phyloP scores from a whole-genome alignment of 2,113 vertebrate genomes.

The Gasterosteus nipponicus region DNA sequence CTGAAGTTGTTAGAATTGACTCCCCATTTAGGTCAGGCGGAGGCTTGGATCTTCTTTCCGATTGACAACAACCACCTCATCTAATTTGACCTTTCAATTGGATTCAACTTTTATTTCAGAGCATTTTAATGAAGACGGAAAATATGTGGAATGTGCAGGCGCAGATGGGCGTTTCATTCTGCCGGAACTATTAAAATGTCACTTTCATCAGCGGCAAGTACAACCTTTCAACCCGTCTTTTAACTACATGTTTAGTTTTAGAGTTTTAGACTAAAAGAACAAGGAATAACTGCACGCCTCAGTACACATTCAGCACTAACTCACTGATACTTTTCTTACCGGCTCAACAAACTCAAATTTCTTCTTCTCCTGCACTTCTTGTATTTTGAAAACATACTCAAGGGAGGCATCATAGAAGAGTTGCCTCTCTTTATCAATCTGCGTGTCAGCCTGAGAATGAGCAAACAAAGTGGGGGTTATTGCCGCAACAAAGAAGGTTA shows the following conservation, averaged over 20 bases:
- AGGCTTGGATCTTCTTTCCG: slow-evolving; percentile 36
- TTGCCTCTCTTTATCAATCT: slow-evolving; percentile 94
- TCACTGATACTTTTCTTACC: slow-evolving; percentile 75
- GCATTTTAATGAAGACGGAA: slow-evolving; percentile 28
- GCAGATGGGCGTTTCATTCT: neutral
- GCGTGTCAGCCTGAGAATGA: slow-evolving; percentile 88
- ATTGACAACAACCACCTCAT: slow-evolving; percentile 39
- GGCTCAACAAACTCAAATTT: slow-evolving; percentile 99
- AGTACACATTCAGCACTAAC: neutral
- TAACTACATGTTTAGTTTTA: neutral
- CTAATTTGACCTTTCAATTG: slow-evolving; percentile 34
- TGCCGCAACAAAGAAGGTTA: slow-evolving; percentile 23
- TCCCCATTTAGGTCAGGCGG: neutral
- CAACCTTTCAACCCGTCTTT: slow-evolving; percentile 8
- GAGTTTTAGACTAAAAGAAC: neutral
- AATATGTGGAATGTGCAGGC: slow-evolving; percentile 8
- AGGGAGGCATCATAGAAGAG: slow-evolving; percentile 96
- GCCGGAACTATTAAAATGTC: slow-evolving; percentile 22
- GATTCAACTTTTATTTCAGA: slow-evolving; percentile 8
- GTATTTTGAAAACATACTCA: slow-evolving; percentile 98
- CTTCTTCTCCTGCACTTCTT: slow-evolving; percentile 99
- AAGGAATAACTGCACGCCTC: slow-evolving; percentile 20
- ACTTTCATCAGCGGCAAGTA: slow-evolving; percentile 15
- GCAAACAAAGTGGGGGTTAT: slow-evolving; percentile 41
- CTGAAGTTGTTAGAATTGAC: slow-evolving; percentile 42